phyloP scores from a whole-genome alignment of 2,113 vertebrate genomes.

The Synchiropus splendidus region DNA sequence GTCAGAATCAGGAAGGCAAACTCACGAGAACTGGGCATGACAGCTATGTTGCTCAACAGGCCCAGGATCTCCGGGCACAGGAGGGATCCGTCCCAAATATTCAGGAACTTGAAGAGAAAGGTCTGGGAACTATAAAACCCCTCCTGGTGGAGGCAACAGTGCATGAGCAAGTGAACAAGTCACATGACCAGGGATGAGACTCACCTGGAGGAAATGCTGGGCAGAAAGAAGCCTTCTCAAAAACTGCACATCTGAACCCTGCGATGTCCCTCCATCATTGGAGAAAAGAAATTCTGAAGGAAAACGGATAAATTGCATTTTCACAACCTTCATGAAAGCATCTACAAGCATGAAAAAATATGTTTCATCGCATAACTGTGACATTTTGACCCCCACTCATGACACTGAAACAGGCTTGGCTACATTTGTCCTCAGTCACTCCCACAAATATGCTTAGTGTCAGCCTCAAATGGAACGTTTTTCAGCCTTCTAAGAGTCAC shows the following conservation, averaged over 20 bases:
- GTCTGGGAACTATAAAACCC: conserved; percentile 79
- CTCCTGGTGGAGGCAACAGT: conserved; percentile 64
- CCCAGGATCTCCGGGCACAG: conserved; percentile 74
- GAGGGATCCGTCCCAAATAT: conserved; percentile 78
- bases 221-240: conserved; percentile 69
- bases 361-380: too few relatives aligned
- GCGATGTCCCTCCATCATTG: conserved; percentile 50
- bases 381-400: too few relatives aligned
- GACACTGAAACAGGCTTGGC: too few relatives aligned
- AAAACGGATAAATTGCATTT: conserved; percentile 16
- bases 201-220: conserved; percentile 85
- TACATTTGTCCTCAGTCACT: too few relatives aligned
- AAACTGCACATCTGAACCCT: conserved; percentile 68
- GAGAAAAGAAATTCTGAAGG: conserved; percentile 77
- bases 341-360: conserved; percentile 1
- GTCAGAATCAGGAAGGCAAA: too few relatives aligned
- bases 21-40: conserved; percentile 73
- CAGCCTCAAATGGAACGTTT: too few relatives aligned
- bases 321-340: too few relatives aligned
- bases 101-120: conserved; percentile 83
- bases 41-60: conserved; percentile 78
- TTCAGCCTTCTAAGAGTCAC: too few relatives aligned
- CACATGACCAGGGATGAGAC: not conserved
- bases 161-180: conserved; percentile 2
- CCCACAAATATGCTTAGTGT: too few relatives aligned